phyloP scores from a whole-genome alignment of 2,888 invertebrate species.

The Megamerina dolium region DNA sequence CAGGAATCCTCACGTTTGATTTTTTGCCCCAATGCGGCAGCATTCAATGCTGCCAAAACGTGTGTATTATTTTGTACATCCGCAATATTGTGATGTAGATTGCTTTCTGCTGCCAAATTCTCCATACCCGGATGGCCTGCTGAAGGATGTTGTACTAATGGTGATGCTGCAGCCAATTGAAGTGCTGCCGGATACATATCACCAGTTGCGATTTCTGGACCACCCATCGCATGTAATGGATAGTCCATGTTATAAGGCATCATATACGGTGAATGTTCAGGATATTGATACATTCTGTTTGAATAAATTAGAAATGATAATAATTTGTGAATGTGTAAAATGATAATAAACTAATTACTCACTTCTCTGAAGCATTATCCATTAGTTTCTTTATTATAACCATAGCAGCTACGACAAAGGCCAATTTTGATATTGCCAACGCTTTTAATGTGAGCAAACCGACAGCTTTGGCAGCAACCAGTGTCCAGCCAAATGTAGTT shows the following conservation, averaged over 20 bases:
- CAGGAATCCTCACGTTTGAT: constrained; percentile 48
- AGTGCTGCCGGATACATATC: constrained; percentile 40
- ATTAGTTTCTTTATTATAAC: constrained; percentile 59
- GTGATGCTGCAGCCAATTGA: constrained; percentile 33
- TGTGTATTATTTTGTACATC: constrained; percentile 44
- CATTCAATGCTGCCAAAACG: constrained; percentile 38
- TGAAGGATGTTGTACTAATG: constrained; percentile 16
- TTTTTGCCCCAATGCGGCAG: constrained; percentile 39
- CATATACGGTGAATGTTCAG: constrained; percentile 46
- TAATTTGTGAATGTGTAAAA: neutral
- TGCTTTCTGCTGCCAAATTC: constrained; percentile 38
- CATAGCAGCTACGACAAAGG: constrained; percentile 58
- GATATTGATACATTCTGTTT: constrained; percentile 44
- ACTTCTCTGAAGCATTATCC: constrained; percentile 53
- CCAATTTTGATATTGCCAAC: constrained; percentile 63
- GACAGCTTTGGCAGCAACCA: constrained; percentile 58
- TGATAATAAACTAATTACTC: constrained; percentile 11
- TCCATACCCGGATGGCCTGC: constrained; percentile 37
- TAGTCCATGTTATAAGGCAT: constrained; percentile 50
- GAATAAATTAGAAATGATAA: neutral
- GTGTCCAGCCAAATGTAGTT: constrained; percentile 60
- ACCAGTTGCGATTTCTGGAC: constrained; percentile 33
- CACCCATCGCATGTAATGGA: constrained; percentile 35
- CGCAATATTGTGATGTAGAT: constrained; percentile 40
- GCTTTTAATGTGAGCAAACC: constrained; percentile 62